These are phyloP conservation scores for Calosoma granatense DNA, from an alignment of 1,140 invertebrate genomes.

Conservation along the genomic window DNA sequence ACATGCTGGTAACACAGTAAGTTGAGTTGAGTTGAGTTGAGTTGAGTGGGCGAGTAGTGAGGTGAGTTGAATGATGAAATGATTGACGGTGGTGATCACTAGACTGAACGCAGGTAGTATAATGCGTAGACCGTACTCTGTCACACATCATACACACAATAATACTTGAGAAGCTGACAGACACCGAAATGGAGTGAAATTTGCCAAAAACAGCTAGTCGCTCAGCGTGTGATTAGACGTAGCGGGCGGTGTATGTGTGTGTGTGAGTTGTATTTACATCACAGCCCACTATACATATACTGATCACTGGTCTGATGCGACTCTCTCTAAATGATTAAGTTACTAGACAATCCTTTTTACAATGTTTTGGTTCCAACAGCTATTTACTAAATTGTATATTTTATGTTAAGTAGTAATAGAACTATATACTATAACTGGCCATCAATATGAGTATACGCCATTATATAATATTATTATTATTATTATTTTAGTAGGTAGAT, in stretches of 20 bases:
- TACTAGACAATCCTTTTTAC: constrained; percentile 8
- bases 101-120: constrained; percentile 1
- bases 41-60: too few species aligned
- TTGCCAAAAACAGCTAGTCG: constrained; percentile 1
- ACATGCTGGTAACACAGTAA: background rate
- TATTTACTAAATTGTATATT: constrained; percentile 5
- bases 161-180: constrained; percentile 7
- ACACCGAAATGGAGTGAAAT: constrained; percentile 8
- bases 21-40: too few species aligned
- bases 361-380: constrained; percentile 8
- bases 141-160: background rate
- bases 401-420: constrained; percentile 3
- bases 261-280: too few species aligned
- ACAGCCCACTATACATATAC: too few species aligned
- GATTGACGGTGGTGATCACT: background rate
- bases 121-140: background rate
- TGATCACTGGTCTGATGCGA: background rate
- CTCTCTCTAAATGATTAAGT: constrained; percentile 4
- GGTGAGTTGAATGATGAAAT: background rate
- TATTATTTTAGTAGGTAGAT: constrained; percentile 21
- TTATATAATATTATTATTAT: constrained; percentile 2
- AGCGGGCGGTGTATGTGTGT: too few species aligned
- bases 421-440: constrained; percentile 5
- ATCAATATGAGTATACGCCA: constrained; percentile 11
- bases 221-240: too few species aligned